These are phyloP conservation scores for Mesodorylaimus sp. DNA, from an alignment of 2,888 invertebrate species.

Conservation along the genomic window DNA sequence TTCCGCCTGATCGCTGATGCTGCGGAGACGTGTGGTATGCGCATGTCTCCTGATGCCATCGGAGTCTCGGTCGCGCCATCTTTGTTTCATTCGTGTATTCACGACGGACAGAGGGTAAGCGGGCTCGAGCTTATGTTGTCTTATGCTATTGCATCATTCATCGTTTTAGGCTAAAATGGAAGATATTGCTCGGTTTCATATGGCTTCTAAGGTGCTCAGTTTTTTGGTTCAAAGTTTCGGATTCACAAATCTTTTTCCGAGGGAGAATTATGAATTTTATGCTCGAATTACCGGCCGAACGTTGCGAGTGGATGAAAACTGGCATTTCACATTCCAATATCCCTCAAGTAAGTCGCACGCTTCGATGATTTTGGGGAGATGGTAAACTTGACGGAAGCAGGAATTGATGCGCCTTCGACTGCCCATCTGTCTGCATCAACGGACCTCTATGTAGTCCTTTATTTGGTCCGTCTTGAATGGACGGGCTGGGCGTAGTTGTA, in stretches of 20 bases:
- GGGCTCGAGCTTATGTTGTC: too few relatives aligned
- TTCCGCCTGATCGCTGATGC: constrained; percentile 83
- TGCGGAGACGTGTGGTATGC: constrained; percentile 67
- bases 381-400: too few relatives aligned
- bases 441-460: too few relatives aligned
- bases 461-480: too few relatives aligned
- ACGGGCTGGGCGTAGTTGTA: too few relatives aligned
- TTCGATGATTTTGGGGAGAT: too few relatives aligned
- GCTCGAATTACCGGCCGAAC: constrained; percentile 80
- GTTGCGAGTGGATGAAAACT: constrained; percentile 74
- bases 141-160: too few relatives aligned
- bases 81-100: constrained; percentile 85
- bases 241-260: constrained; percentile 77
- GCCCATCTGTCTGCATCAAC: too few relatives aligned
- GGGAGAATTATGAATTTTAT: constrained; percentile 83
- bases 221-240: constrained; percentile 93
- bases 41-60: constrained; percentile 83
- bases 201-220: constrained; percentile 85
- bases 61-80: constrained; percentile 88
- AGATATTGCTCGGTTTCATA: constrained; percentile 71
- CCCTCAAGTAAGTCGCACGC: constrained; percentile 6
- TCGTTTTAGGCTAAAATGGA: constrained; percentile 67
- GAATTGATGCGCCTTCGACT: too few relatives aligned
- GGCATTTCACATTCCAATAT: constrained; percentile 65
- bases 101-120: constrained; percentile 54